phyloP scores from a whole-genome alignment of 2,888 invertebrate genomes.

The Acanthosoma haemorrhoidale region DNA sequence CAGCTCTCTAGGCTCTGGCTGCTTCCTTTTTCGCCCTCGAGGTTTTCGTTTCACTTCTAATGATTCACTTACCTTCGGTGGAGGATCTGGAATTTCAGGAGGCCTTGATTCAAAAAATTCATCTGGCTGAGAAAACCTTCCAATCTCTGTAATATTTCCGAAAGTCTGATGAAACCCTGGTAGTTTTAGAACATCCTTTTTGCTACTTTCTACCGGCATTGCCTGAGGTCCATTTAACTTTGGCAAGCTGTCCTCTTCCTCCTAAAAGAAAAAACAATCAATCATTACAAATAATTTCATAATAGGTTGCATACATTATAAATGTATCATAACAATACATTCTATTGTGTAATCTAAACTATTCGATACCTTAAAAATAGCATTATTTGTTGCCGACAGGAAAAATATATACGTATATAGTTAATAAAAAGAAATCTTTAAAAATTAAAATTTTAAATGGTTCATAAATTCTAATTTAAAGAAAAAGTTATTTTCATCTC shows the following conservation, averaged over 20 bases:
- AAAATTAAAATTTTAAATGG: too few relatives aligned
- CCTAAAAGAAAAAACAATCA: not conserved
- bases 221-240: constrained; percentile 30
- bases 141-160: constrained; percentile 72
- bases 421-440: too few relatives aligned
- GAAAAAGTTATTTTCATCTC: too few relatives aligned
- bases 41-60: constrained; percentile 35
- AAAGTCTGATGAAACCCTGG: constrained; percentile 70
- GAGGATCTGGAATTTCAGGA: constrained; percentile 34
- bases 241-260: constrained; percentile 37
- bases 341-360: too few relatives aligned
- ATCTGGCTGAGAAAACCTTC: constrained; percentile 65
- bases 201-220: constrained; percentile 22
- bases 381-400: too few relatives aligned
- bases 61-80: constrained; percentile 22
- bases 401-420: too few relatives aligned
- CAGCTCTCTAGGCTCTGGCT: constrained; percentile 34
- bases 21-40: constrained; percentile 36
- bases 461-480: too few relatives aligned
- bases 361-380: too few relatives aligned
- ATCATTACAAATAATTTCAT: too few relatives aligned
- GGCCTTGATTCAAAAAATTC: constrained; percentile 52
- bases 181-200: constrained; percentile 39
- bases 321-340: too few relatives aligned
- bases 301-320: too few relatives aligned